Evolutionary conservation across 2,797 vertebrate species (phyloP).

Genomic region (Lepilemur septentrionalis): DNA sequence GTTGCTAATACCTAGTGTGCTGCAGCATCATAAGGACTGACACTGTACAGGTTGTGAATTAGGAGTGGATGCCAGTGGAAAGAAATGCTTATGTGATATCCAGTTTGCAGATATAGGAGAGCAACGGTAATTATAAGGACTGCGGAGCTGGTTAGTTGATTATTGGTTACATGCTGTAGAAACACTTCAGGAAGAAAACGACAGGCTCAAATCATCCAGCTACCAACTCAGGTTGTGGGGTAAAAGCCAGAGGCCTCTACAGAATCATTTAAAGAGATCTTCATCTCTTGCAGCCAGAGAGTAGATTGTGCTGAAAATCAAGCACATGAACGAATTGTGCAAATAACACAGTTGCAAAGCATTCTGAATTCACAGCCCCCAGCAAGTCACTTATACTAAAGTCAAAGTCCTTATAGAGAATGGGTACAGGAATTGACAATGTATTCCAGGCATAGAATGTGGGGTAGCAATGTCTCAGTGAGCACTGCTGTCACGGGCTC

Average conservation of each 20-base stretch:
- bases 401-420: neutral
- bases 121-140: neutral
- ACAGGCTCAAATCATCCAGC: neutral
- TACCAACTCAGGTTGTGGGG: neutral
- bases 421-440: too few relatives aligned
- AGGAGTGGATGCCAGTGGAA: neutral
- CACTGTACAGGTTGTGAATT: neutral
- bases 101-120: neutral
- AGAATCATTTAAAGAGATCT: neutral
- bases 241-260: neutral
- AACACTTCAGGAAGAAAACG: neutral
- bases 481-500: neutral
- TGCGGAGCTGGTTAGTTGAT: neutral
- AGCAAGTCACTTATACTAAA: neutral
- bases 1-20: neutral
- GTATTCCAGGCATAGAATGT: neutral
- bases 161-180: neutral
- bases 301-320: neutral
- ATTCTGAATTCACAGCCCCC: neutral
- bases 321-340: neutral
- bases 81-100: neutral
- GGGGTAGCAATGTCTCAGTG: neutral
- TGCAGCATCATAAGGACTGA: neutral
- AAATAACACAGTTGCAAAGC: neutral
- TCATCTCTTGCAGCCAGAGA: neutral